Base-by-base conservation (phyloP, 2,888 invertebrate genomes). In the Panopea generosa region DNA sequence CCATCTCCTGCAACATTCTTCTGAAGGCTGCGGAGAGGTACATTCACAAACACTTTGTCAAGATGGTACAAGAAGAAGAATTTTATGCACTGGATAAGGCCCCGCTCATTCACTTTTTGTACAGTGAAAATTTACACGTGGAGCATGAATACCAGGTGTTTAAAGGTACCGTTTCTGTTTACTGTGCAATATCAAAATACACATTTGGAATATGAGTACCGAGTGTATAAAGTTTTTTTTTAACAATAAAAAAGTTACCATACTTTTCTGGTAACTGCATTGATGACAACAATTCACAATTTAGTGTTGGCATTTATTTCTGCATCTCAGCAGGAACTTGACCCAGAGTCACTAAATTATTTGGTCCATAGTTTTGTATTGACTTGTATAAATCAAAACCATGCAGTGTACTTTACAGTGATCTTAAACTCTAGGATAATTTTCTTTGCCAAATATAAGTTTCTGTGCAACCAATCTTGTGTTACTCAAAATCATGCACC, bases 141-240 rank as follows among this genome's bases (percentile, higher is more conserved):
- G 97, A 97, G 90, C 96, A 96, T 82, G 98, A 98, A 94, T 95
- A 95, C 89, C 96, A 98, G 95, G 97, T 96, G 4, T 82, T 84
- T 52, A 78, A 81, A 71, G 80, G 80, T 75, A 20, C 33, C 33
- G 11, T 33, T 11, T 33, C 11, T 33, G 14, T 40, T 40, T 11
- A 40, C 16, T 40, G 40, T 40, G 9, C 7, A 40, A 40, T 7
- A 40, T 40, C 7, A 40, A 40, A 40, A 40, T 11, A 14, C 16
- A 14, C 9, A 40, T 40, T 16, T 40, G 40, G 14, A 7, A 40
- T 16, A 40, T 11, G 40, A 7, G 14, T 40, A 11, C 40, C 16
- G 7, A 11, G 40, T 40, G 14, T 40, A 40, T 40, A 11, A 40
- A 40, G 14, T n/a, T n/a, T n/a, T n/a, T n/a, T n/a, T n/a, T n/a